phyloP scores from a whole-genome alignment of 2,888 invertebrate genomes.

The Pristionchus maxplancki region DNA sequence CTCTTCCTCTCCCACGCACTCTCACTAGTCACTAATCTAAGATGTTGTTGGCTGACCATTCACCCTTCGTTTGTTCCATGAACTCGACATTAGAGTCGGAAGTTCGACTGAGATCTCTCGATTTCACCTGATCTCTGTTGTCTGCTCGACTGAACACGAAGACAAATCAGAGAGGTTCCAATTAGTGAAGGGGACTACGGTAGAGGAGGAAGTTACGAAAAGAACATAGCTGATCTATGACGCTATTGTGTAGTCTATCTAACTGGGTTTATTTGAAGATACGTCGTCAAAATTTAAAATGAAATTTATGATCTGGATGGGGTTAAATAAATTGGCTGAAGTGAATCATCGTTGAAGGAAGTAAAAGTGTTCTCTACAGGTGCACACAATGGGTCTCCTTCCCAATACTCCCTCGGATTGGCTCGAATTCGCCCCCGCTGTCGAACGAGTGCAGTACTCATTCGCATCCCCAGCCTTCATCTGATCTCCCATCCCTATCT shows the following conservation, averaged over 20 bases:
- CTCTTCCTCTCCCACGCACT: not conserved
- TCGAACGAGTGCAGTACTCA: constrained; percentile 63
- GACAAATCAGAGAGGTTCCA: not conserved
- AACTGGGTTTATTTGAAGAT: too few species aligned
- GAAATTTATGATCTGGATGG: too few species aligned
- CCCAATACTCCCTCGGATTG: constrained; percentile 77
- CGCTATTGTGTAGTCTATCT: not conserved
- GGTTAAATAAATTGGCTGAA: too few species aligned
- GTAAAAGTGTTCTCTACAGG: constrained; percentile 51
- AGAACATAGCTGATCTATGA: not conserved
- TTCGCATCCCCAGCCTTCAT: constrained; percentile 56
- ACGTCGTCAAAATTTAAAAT: too few species aligned
- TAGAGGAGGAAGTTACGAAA: not conserved
- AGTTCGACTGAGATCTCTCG: not conserved
- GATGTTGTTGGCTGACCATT: not conserved
- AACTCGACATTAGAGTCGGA: not conserved
- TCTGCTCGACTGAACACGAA: not conserved
- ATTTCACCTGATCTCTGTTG: not conserved
- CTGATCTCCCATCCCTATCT: constrained; percentile 6
- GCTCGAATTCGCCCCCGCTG: constrained; percentile 64
- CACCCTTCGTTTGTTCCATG: constrained; percentile 5
- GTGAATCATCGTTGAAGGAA: not conserved
- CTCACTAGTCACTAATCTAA: constrained; percentile 11
- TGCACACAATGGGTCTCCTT: constrained; percentile 76
- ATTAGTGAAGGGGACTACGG: not conserved